Evolutionary conservation across 2,113 vertebrate species (phyloP).

Genomic region (Numida meleagris): DNA sequence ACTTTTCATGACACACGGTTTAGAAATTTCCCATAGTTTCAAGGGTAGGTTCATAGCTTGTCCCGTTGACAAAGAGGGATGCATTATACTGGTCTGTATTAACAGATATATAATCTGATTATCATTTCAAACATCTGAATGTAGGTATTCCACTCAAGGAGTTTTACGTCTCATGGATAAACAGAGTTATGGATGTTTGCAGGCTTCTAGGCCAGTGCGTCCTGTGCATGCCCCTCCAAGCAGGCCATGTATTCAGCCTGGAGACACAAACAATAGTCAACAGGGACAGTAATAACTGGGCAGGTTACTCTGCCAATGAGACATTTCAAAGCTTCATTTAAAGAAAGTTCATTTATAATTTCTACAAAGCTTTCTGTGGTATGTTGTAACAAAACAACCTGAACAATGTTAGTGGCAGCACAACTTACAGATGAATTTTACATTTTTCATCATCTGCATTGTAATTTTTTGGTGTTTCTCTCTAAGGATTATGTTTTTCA

Average conservation of each 20-base stretch:
- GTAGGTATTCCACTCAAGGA: background rate
- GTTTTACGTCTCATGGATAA: background rate
- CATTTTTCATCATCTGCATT: background rate
- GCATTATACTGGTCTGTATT: background rate
- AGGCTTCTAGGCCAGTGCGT: background rate
- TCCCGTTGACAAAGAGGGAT: background rate
- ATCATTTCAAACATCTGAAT: background rate
- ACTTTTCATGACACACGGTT: background rate
- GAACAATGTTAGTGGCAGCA: background rate
- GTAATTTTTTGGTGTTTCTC: background rate
- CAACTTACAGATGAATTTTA: background rate
- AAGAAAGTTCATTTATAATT: background rate
- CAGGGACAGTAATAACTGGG: background rate
- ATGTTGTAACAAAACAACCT: background rate
- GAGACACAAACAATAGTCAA: background rate
- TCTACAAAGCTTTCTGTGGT: background rate
- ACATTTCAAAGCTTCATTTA: background rate
- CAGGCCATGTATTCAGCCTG: background rate
- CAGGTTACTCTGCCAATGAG: background rate
- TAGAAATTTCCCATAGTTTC: background rate
- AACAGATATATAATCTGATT: background rate
- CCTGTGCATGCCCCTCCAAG: background rate
- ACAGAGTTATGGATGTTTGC: background rate
- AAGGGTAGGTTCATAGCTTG: background rate
- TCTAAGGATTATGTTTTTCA: background rate